These are phyloP conservation scores for Phalera bucephala DNA, from an alignment of 2,888 invertebrate species.

Conservation along the genomic window DNA sequence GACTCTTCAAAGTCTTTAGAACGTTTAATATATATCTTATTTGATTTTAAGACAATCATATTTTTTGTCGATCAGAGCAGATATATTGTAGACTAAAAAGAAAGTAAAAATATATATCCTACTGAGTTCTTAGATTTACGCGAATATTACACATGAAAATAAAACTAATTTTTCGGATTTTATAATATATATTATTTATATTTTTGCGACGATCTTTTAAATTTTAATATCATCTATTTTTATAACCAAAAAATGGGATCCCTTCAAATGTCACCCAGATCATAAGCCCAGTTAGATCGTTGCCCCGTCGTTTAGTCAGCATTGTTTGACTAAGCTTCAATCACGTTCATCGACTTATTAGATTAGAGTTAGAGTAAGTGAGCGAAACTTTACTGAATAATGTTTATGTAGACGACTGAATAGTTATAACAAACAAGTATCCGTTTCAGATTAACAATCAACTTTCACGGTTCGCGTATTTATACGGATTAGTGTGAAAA, in stretches of 20 bases:
- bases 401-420: conserved; percentile 38
- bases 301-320: conserved; percentile 29
- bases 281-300: conserved; percentile 31
- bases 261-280: conserved; percentile 19
- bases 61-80: too few species aligned
- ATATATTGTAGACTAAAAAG: too few species aligned
- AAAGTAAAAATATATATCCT: too few species aligned
- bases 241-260: conserved; percentile 9
- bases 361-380: conserved; percentile 45
- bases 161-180: too few species aligned
- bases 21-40: too few species aligned
- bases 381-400: conserved; percentile 42
- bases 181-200: too few species aligned
- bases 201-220: too few species aligned
- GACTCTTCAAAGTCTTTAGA: too few species aligned
- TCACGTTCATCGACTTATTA: conserved; percentile 52
- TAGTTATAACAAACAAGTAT: conserved; percentile 52
- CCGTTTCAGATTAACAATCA: conserved; percentile 64
- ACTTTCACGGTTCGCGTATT: conserved; percentile 55
- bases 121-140: too few species aligned
- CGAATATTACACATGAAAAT: too few species aligned
- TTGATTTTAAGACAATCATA: too few species aligned
- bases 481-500: conserved; percentile 61
- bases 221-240: too few species aligned
- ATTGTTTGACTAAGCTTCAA: conserved; percentile 45